phyloP scores from a whole-genome alignment of 2,797 vertebrate species.

The Gobio occitaniae region DNA sequence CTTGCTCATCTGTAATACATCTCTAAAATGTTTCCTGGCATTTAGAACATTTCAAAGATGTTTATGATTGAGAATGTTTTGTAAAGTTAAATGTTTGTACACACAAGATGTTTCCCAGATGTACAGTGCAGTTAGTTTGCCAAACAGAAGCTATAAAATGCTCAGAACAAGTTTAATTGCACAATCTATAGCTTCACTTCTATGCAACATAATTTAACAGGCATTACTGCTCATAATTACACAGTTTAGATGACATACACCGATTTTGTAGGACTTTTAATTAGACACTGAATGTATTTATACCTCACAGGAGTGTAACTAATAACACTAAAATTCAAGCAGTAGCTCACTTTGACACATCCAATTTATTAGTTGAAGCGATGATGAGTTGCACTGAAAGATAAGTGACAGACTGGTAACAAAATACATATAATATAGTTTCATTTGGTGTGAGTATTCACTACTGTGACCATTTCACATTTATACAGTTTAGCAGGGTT shows the following conservation, averaged over 20 bases:
- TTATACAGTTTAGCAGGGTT: constrained; percentile 29
- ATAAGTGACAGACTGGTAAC: neutral
- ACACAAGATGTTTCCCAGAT: neutral
- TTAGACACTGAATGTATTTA: neutral
- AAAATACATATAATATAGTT: neutral
- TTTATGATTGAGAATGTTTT: neutral
- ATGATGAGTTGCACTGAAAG: constrained; percentile 9
- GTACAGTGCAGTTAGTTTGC: neutral
- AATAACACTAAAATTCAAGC: neutral
- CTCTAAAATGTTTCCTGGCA: too few relatives aligned
- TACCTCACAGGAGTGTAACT: neutral
- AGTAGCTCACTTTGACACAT: constrained; percentile 30
- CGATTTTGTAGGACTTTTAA: neutral
- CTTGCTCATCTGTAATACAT: too few relatives aligned
- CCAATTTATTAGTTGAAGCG: constrained; percentile 12
- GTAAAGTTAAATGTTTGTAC: neutral
- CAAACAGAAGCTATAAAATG: too few relatives aligned
- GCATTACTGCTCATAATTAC: neutral
- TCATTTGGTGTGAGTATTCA: constrained; percentile 19
- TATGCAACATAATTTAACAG: neutral
- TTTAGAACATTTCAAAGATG: too few relatives aligned
- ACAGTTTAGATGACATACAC: neutral
- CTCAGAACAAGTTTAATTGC: neutral
- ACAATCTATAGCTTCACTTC: neutral
- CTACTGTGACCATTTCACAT: constrained; percentile 39